A percentile compares a stretch with the other conserved stretches of the same genome.
Conservation (phyloP, 2,888 invertebrate genomes). For the Dryocosmus kuriphilus region DNA sequence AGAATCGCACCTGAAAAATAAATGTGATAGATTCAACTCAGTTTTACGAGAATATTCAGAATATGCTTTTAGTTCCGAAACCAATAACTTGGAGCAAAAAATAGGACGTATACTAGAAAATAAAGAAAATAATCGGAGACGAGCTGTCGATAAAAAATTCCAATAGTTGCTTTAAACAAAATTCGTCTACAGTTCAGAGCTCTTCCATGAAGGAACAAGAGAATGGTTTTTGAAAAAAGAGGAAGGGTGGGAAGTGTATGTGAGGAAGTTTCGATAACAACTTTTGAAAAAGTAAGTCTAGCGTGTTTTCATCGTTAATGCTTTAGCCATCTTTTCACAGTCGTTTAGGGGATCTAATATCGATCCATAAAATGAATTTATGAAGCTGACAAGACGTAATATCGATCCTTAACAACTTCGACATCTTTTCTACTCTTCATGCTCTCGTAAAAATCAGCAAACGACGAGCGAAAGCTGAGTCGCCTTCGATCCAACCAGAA, state of each 20-base stretch:
- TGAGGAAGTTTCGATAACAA: slow-evolving; percentile 16
- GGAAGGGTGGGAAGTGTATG: neutral
- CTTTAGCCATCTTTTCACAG: neutral
- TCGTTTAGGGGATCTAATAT: slow-evolving; percentile 21
- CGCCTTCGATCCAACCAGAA: neutral
- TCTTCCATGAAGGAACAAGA: neutral
- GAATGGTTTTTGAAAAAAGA: neutral
- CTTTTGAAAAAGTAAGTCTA: slow-evolving; percentile 6
- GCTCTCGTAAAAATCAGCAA: slow-evolving; percentile 32
- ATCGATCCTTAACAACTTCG: slow-evolving; percentile 27
- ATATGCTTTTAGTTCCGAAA: neutral
- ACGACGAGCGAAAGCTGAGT: slow-evolving; percentile 21
- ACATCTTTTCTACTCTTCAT: slow-evolving; percentile 22
- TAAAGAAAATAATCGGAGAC: neutral
- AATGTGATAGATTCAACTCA: neutral
- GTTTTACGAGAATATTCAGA: neutral
- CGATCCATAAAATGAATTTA: neutral
- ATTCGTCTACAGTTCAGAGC: neutral
- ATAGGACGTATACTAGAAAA: neutral
- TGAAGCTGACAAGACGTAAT: slow-evolving; percentile 9
- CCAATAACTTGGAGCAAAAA: neutral
- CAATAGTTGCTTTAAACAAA: slow-evolving; percentile 15
- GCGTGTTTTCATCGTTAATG: neutral
- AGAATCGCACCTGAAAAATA: neutral
- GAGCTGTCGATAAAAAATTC: slow-evolving; percentile 7